These are phyloP conservation scores for Panopea generosa DNA, from an alignment of 2,888 invertebrate genomes.

Conservation along the genomic window DNA sequence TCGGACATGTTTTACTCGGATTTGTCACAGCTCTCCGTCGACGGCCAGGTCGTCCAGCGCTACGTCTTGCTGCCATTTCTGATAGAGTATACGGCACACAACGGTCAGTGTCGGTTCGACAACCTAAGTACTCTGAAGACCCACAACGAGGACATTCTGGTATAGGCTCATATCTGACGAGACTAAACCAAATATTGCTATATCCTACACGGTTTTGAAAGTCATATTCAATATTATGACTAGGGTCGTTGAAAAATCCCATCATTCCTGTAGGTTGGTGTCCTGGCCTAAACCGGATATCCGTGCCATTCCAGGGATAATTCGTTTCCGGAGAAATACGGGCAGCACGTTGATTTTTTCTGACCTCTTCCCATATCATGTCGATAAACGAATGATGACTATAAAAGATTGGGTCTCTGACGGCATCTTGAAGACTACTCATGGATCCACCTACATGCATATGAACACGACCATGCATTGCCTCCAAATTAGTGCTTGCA, in stretches of 20 bases:
- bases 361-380: slow-evolving; percentile 70
- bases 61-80: too few relatives aligned
- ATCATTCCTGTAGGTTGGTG: slow-evolving; percentile 38
- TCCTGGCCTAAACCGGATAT: slow-evolving; percentile 3
- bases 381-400: slow-evolving; percentile 72
- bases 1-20: too few relatives aligned
- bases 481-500: slow-evolving; percentile 64
- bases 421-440: slow-evolving; percentile 64
- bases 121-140: slow-evolving; percentile 45
- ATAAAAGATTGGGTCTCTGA: slow-evolving; percentile 73
- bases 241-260: slow-evolving; percentile 34
- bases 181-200: slow-evolving; percentile 21
- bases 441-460: slow-evolving; percentile 70
- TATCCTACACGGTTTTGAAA: slow-evolving; percentile 28
- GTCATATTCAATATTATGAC: slow-evolving; percentile 2
- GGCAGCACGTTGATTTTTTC: slow-evolving; percentile 23
- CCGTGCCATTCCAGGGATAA: slow-evolving; percentile 35
- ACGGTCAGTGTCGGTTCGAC: slow-evolving; percentile 36
- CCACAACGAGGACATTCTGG: slow-evolving; percentile 52
- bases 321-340: slow-evolving; percentile 40
- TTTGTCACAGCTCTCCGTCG: too few relatives aligned
- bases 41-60: too few relatives aligned
- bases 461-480: slow-evolving; percentile 67
- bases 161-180: slow-evolving; percentile 45
- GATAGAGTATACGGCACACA: slow-evolving; percentile 43